A percentile compares a stretch with the other conserved stretches of the same genome.
Conservation (phyloP, 2,113 vertebrate genomes). For the Ptilorrhoa leucosticta region DNA sequence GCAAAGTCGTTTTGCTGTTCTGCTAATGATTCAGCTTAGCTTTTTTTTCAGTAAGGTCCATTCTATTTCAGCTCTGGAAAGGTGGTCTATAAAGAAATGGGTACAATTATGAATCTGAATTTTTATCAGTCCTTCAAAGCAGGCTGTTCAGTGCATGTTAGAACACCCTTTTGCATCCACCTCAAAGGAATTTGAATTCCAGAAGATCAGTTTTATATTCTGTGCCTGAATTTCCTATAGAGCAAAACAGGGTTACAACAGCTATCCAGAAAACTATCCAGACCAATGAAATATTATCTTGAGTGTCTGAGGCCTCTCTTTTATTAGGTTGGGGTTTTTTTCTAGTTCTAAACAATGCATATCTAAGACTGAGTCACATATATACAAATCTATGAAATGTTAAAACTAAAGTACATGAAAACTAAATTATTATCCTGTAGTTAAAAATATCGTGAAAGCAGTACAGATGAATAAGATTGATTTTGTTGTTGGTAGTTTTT, state of each 20-base stretch:
- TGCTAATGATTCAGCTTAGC: background rate
- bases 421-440: background rate
- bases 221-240: background rate
- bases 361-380: background rate
- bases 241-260: background rate
- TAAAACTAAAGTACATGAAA: background rate
- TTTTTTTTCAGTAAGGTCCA: background rate
- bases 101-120: background rate
- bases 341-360: background rate
- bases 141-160: background rate
- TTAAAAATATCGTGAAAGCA: background rate
- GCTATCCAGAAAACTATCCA: background rate
- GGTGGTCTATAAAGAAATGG: background rate
- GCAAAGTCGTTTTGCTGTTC: background rate
- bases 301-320: background rate
- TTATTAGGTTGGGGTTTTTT: accelerated
- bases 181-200: background rate
- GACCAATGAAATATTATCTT: background rate
- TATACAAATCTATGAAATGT: background rate
- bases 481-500: accelerated
- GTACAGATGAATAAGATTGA: background rate
- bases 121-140: background rate
- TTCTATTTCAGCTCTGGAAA: background rate
- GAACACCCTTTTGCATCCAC: background rate
- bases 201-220: background rate